Evolutionary conservation across 1,140 invertebrate species (phyloP).

Genomic region (Drosophila trapezifrons): DNA sequence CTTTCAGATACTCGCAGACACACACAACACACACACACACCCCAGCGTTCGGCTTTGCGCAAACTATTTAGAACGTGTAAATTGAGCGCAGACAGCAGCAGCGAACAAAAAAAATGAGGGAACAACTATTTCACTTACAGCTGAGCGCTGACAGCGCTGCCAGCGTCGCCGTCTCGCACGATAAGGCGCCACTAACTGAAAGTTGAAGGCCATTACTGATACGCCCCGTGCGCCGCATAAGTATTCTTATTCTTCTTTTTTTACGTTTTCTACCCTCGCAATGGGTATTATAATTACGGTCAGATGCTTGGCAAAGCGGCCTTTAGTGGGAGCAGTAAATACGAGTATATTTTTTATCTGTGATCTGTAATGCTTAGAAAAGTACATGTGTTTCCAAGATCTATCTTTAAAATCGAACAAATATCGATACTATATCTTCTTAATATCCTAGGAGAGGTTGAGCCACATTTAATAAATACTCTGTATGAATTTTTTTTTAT

Average conservation of each 20-base stretch:
- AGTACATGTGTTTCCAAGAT: no score
- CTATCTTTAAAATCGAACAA: no score
- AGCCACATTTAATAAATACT: no score
- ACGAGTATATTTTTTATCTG: background rate
- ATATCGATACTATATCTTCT: no score
- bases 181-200: slow-evolving; percentile 77
- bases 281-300: background rate
- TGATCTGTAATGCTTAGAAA: background rate
- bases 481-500: no score
- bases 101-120: background rate
- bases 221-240: slow-evolving; percentile 70
- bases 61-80: slow-evolving; percentile 79
- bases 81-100: slow-evolving; percentile 48
- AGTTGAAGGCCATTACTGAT: slow-evolving; percentile 82
- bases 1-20: slow-evolving; percentile 57
- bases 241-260: slow-evolving; percentile 11
- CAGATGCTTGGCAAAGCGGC: background rate
- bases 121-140: slow-evolving; percentile 44
- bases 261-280: slow-evolving; percentile 3
- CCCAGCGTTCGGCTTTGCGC: slow-evolving; percentile 17
- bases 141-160: slow-evolving; percentile 29
- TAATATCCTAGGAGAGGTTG: no score
- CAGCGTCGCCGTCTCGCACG: slow-evolving; percentile 64
- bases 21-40: slow-evolving; percentile 40
- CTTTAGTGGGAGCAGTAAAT: no score